Base-by-base conservation (phyloP, 2,113 vertebrate species). In the Actenoides lindsayi region DNA sequence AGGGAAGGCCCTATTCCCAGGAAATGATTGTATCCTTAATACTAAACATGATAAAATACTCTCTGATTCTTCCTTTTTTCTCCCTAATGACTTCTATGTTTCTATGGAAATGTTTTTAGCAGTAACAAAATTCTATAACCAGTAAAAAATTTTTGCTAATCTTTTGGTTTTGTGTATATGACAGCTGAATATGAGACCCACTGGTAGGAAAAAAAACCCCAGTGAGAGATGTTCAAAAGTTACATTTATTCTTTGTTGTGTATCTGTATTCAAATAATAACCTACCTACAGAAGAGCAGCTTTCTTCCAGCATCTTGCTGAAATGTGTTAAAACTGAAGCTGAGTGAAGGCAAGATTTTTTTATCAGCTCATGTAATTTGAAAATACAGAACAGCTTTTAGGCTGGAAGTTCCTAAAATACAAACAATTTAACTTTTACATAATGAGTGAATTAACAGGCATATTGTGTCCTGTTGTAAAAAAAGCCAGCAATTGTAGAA, bases 21-120 rank as follows among this genome's bases (percentile, higher is more conserved):
- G 99, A 92, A 99, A 98, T 27, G 99, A 99, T 97, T 99, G 99
- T 99, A 99, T 99, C 99, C 99, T 99, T 99, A 69, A 89, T 27
- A 51, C 77, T 51, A 92, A 86, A 56, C 19, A 54, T 76, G 37
- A 35, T 35, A 69, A 67, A 87, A 80, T 76, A 42, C 17, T 74
- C 21, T 75, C n/a, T 41, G 42, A 23, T 48, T 92, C 44, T 75
- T 81, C 10, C 7, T 33, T 33, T 42, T 54, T 42, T 70, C 67
- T 12, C 18, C 21, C 21, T 57, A 63, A 70, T 51, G 24, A 48
- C 27, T 54, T 53, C 20, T 63, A 15, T 56, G 53, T 92, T 93
- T 91, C 94, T 81, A 9, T 83, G 37, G 41, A 78, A 65, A 57
- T 69, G 17, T 31, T 92, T 93, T 88, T 88, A 50, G 71, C 82